phyloP scores from a whole-genome alignment of 2,888 invertebrate species.

The Thereva unica region DNA sequence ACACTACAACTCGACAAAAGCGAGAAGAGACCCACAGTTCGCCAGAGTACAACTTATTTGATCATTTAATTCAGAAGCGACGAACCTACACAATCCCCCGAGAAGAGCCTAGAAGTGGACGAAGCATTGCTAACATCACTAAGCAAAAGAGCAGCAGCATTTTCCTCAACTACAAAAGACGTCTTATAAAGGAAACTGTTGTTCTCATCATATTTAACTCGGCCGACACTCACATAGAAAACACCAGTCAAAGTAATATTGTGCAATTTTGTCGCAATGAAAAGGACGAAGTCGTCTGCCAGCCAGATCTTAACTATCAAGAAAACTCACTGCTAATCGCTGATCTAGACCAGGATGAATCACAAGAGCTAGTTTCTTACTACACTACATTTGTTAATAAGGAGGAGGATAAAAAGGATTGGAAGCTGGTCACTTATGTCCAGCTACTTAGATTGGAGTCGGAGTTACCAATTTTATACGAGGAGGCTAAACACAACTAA shows the following conservation, averaged over 20 bases:
- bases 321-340: constrained; percentile 73
- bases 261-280: constrained; percentile 68
- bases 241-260: constrained; percentile 78
- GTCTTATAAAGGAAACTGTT: constrained; percentile 71
- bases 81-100: constrained; percentile 49
- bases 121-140: constrained; percentile 46
- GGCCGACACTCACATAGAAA: constrained; percentile 72
- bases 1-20: constrained; percentile 22
- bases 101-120: constrained; percentile 44
- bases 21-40: constrained; percentile 41
- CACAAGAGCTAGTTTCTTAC: constrained; percentile 78
- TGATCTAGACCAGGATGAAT: constrained; percentile 75
- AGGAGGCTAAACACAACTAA: constrained; percentile 48
- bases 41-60: constrained; percentile 50
- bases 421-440: constrained; percentile 70
- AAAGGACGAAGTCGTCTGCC: constrained; percentile 62
- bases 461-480: constrained; percentile 73
- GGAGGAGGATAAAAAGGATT: constrained; percentile 56
- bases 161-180: constrained; percentile 54
- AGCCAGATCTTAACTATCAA: constrained; percentile 75
- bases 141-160: constrained; percentile 44
- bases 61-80: constrained; percentile 51
- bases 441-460: constrained; percentile 72
- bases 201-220: constrained; percentile 79
- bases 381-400: constrained; percentile 66